These are phyloP conservation scores for Peromyscus nudipes DNA, from an alignment of 2,797 vertebrate genomes.

Conservation along the genomic window DNA sequence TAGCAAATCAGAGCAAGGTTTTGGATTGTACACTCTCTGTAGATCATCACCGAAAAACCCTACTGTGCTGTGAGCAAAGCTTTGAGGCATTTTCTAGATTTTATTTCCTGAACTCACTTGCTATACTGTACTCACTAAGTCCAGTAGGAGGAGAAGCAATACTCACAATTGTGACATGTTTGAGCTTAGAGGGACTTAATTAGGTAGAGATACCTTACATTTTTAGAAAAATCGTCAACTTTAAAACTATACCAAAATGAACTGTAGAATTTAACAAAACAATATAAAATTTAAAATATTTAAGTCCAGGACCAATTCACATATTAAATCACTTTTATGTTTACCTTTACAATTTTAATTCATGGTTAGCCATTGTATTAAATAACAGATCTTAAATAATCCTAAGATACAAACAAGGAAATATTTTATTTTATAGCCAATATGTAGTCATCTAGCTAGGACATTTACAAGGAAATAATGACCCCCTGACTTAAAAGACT, in stretches of 20 bases:
- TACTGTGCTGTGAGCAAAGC: slow-evolving; percentile 57
- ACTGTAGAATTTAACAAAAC: background rate
- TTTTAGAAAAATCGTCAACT: slow-evolving; percentile 45
- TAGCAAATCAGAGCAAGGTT: slow-evolving; percentile 20
- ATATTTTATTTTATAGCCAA: slow-evolving; percentile 2
- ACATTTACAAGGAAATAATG: slow-evolving; percentile 10
- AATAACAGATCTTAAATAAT: slow-evolving; percentile 44
- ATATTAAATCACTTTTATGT: background rate
- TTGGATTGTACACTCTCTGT: background rate
- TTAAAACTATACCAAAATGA: slow-evolving; percentile 42
- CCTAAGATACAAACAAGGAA: background rate
- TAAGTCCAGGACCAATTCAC: background rate
- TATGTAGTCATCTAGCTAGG: background rate
- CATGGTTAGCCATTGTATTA: slow-evolving; percentile 38
- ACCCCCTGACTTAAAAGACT: slow-evolving; percentile 46
- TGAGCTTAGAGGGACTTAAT: slow-evolving; percentile 76
- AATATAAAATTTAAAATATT: slow-evolving; percentile 27
- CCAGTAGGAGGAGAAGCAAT: slow-evolving; percentile 83
- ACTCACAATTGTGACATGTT: slow-evolving; percentile 83
- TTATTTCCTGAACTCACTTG: slow-evolving; percentile 78
- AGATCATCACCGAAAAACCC: slow-evolving; percentile 27
- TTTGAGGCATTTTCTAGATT: slow-evolving; percentile 66
- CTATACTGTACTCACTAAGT: slow-evolving; percentile 75
- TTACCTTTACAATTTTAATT: slow-evolving; percentile 54
- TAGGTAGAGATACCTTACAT: slow-evolving; percentile 80